Conservation (phyloP, 1,140 invertebrate species). For the Cydia splendana region DNA sequence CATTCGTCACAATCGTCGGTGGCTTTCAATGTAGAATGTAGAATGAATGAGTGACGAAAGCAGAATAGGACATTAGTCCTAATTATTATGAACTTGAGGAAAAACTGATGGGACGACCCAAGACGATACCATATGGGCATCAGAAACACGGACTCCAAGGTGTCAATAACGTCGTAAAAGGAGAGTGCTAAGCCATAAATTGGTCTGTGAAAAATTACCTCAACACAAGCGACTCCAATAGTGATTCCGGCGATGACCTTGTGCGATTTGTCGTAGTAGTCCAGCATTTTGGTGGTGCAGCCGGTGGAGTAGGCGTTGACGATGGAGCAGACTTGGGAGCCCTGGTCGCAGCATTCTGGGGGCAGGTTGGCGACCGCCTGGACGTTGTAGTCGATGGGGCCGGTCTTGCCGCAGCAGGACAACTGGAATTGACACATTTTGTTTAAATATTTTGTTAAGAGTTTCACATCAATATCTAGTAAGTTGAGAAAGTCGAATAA, state of each 20-base stretch:
- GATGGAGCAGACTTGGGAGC: constrained; percentile 64
- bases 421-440: constrained; percentile 71
- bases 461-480: no score
- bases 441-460: background rate
- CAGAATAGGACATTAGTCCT: no score
- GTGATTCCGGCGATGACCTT: constrained; percentile 83
- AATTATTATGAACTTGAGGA: no score
- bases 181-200: background rate
- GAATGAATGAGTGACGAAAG: no score
- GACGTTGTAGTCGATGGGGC: constrained; percentile 71
- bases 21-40: no score
- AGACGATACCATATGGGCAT: no score
- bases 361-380: constrained; percentile 49
- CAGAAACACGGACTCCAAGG: no score
- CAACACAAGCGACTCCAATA: constrained; percentile 84
- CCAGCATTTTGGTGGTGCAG: constrained; percentile 68
- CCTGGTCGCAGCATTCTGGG: constrained; percentile 71
- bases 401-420: constrained; percentile 82
- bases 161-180: no score
- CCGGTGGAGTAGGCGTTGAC: constrained; percentile 71
- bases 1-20: no score
- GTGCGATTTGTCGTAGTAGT: constrained; percentile 76
- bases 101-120: no score
- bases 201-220: constrained; percentile 74
- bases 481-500: no score